phyloP scores from a whole-genome alignment of 2,888 invertebrate species.

The Onthophagus sagittarius region DNA sequence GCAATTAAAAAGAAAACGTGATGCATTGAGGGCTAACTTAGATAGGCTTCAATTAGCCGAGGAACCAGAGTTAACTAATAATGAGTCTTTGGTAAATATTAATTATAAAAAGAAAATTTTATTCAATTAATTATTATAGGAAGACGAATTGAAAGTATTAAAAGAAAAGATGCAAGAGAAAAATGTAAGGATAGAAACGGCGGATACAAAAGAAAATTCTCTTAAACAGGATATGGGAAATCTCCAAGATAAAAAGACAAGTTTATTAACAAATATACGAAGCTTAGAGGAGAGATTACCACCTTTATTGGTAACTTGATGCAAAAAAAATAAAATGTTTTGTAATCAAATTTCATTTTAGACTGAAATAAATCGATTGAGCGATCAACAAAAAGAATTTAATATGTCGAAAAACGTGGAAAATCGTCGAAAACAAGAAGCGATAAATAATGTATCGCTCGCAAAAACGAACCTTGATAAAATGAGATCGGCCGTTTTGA shows the following conservation, averaged over 20 bases:
- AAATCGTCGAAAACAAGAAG: conserved; percentile 34
- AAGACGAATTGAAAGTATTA: conserved; percentile 41
- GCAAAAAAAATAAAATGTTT: background rate
- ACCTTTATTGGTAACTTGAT: conserved; percentile 34
- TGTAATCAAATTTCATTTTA: conserved; percentile 3
- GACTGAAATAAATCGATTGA: background rate
- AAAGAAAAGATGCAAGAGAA: conserved; percentile 47
- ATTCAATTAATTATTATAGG: conserved; percentile 32
- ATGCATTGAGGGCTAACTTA: conserved; percentile 34
- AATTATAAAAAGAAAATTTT: conserved; percentile 1
- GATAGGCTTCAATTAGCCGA: conserved; percentile 41
- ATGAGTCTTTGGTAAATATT: conserved; percentile 37
- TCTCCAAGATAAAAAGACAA: conserved; percentile 45
- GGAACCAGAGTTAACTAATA: conserved; percentile 42
- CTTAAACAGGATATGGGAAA: conserved; percentile 39
- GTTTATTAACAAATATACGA: conserved; percentile 35
- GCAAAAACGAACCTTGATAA: conserved; percentile 28
- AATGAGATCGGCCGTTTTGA: background rate
- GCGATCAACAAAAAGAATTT: conserved; percentile 43
- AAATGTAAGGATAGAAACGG: conserved; percentile 38
- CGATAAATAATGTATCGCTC: conserved; percentile 30
- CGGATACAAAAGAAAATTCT: conserved; percentile 39
- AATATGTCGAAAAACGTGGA: conserved; percentile 37
- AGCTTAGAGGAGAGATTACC: conserved; percentile 38
- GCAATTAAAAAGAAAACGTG: conserved; percentile 33